phyloP scores from a whole-genome alignment of 2,113 vertebrate genomes.

The Apodemus sylvaticus region DNA sequence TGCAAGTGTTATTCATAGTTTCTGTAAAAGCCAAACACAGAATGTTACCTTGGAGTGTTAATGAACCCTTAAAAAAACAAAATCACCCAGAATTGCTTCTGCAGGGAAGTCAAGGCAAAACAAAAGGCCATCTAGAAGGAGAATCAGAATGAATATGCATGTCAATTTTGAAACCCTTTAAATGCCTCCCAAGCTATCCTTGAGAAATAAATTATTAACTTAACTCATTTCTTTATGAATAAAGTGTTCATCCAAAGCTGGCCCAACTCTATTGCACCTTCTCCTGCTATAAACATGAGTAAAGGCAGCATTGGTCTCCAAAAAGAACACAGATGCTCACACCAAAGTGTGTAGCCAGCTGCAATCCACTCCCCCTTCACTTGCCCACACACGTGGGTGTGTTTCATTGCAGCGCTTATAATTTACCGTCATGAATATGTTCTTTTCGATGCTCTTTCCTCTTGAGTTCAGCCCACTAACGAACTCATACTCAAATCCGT shows the following conservation, averaged over 20 bases:
- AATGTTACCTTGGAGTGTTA: slow-evolving; percentile 63
- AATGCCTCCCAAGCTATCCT: neutral
- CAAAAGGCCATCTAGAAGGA: slow-evolving; percentile 27
- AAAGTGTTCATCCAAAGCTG: neutral
- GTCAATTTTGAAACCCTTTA: neutral
- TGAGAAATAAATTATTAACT: slow-evolving; percentile 14
- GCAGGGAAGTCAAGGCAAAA: slow-evolving; percentile 38
- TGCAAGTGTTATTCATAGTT: slow-evolving; percentile 54
- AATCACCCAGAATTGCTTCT: slow-evolving; percentile 54
- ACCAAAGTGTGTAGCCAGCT: neutral
- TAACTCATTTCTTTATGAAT: neutral
- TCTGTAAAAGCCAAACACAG: slow-evolving; percentile 51
- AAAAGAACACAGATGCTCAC: neutral
- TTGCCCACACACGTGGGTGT: neutral
- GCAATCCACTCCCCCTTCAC: neutral
- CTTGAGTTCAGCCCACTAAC: neutral
- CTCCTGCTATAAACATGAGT: neutral
- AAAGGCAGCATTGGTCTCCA: neutral
- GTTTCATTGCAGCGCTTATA: neutral
- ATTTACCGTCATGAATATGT: neutral
- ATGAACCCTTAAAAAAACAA: slow-evolving; percentile 60
- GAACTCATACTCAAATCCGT: neutral
- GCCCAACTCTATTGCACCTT: neutral
- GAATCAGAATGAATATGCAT: slow-evolving; percentile 16
- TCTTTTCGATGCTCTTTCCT: neutral